Percentiles rank a stretch among this genome's conserved stretches.
These are phyloP conservation scores for Halcyon senegalensis DNA, from an alignment of 2,113 vertebrate species.

Conservation along the genomic window DNA sequence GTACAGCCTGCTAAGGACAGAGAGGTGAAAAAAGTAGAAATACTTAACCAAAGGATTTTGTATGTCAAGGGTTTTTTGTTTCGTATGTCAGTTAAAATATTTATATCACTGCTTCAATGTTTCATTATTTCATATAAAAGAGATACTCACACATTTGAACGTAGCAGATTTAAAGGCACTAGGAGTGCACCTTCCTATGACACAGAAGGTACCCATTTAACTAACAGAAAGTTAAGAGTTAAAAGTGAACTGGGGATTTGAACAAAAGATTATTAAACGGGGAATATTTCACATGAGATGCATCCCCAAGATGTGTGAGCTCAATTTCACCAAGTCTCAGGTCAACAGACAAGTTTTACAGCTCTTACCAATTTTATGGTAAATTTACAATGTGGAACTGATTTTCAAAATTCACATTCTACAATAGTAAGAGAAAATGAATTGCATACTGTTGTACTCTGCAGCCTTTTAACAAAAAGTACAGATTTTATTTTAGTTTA, in stretches of 20 bases:
- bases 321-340: not conserved
- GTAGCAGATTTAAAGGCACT: not conserved
- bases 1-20: not conserved
- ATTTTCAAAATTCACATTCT: not conserved
- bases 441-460: not conserved
- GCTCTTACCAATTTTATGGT: not conserved
- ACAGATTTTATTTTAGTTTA: not conserved
- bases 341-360: not conserved
- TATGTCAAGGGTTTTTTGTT: not conserved
- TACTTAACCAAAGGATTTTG: not conserved
- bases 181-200: rapidly evolving
- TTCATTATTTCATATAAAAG: not conserved
- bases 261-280: not conserved
- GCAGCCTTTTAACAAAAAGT: not conserved
- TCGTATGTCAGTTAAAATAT: not conserved
- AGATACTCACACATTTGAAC: not conserved
- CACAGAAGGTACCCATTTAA: not conserved
- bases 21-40: not conserved
- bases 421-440: not conserved
- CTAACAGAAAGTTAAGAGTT: not conserved
- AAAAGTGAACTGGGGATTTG: not conserved
- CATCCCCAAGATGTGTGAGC: not conserved
- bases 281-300: not conserved
- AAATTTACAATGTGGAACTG: not conserved
- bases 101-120: not conserved